A percentile compares a stretch with the other conserved stretches of the same genome.
phyloP scores from a whole-genome alignment of 2,113 vertebrate genomes.

The Pluvialis apricaria region DNA sequence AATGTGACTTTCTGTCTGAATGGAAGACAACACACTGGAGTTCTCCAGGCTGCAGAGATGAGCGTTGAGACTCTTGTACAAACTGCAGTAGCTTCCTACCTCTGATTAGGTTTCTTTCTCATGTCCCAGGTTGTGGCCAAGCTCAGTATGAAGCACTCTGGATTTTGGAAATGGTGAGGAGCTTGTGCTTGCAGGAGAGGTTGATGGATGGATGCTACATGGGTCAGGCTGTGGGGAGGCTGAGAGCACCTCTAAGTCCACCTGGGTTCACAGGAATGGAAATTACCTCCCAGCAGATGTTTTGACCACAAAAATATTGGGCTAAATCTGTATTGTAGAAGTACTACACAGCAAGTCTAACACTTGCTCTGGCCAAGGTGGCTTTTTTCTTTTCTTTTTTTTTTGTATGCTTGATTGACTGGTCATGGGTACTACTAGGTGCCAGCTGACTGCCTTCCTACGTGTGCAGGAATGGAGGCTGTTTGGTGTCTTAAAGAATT shows the following conservation, averaged over 20 bases:
- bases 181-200: neutral
- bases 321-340: neutral
- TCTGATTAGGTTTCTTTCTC: accelerated
- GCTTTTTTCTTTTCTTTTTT: too few relatives aligned
- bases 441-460: neutral
- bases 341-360: neutral
- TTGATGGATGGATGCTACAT: neutral
- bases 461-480: neutral
- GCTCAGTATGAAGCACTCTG: neutral
- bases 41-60: neutral
- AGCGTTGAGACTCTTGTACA: accelerated
- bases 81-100: neutral
- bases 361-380: neutral
- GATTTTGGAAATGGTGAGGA: neutral
- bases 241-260: neutral
- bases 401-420: neutral
- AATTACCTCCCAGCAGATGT: neutral
- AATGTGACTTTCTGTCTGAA: neutral
- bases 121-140: too few relatives aligned
- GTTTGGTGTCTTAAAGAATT: neutral
- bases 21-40: neutral
- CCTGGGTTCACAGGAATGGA: neutral
- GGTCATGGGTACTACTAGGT: neutral
- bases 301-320: neutral
- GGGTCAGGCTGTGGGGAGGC: neutral